phyloP scores from a whole-genome alignment of 23 tunicate genomes.

The Phallusia fumigata region DNA sequence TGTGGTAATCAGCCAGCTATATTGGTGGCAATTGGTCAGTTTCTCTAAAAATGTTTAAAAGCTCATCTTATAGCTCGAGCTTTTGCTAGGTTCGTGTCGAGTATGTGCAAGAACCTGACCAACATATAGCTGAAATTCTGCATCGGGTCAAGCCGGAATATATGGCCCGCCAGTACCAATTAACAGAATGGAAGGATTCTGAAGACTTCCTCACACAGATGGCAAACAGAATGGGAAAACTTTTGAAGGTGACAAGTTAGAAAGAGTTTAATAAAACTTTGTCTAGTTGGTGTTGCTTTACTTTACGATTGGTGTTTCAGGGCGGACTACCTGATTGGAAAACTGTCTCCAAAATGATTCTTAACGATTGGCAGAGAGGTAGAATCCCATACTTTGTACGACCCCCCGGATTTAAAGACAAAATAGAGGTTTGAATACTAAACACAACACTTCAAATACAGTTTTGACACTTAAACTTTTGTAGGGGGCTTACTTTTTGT shows the following conservation, averaged over 20 bases:
- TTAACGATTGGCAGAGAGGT: constrained; percentile 97
- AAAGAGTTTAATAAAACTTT: not conserved
- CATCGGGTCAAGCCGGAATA: constrained; percentile 78
- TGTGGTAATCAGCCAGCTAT: too few relatives aligned
- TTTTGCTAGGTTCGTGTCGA: constrained; percentile 71
- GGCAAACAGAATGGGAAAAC: constrained; percentile 83
- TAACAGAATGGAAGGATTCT: constrained; percentile 60
- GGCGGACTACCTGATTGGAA: constrained; percentile 76
- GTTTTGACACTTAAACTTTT: not conserved
- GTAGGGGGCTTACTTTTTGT: too few relatives aligned
- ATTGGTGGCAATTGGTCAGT: too few relatives aligned
- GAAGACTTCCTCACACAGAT: constrained; percentile 88
- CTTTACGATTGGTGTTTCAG: constrained; percentile 28
- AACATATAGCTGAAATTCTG: constrained; percentile 81
- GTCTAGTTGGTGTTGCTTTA: not conserved
- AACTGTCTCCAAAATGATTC: constrained; percentile 76
- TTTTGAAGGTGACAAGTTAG: constrained; percentile 52
- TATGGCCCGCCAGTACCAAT: constrained; percentile 67
- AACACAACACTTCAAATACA: not conserved
- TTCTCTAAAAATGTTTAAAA: too few relatives aligned
- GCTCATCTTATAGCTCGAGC: too few relatives aligned
- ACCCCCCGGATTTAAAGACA: constrained; percentile 44
- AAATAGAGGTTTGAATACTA: not conserved
- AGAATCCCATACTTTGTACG: constrained; percentile 81
- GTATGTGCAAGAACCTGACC: constrained; percentile 75